phyloP scores from a whole-genome alignment of 2,888 invertebrate species.

The Drosophila ochracea region DNA sequence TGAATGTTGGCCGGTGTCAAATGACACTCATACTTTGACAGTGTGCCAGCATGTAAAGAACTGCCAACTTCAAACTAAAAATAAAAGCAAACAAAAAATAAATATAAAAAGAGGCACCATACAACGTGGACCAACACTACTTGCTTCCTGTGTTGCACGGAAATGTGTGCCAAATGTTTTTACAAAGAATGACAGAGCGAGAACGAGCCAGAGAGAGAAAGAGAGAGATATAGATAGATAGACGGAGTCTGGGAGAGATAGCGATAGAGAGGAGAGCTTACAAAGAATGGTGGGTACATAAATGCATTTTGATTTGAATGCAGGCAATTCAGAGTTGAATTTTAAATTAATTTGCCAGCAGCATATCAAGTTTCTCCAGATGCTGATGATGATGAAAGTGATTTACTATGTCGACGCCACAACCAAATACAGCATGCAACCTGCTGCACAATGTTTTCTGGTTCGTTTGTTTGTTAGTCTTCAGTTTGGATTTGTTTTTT shows the following conservation, averaged over 20 bases:
- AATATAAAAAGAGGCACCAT: background rate
- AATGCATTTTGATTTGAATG: constrained; percentile 32
- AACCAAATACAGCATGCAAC: constrained; percentile 46
- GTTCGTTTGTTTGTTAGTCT: constrained; percentile 37
- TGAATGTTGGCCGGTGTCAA: constrained; percentile 49
- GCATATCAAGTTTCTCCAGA: constrained; percentile 47
- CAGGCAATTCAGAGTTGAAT: constrained; percentile 43
- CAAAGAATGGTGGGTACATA: constrained; percentile 8
- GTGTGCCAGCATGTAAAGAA: constrained; percentile 10
- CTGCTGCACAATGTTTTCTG: constrained; percentile 42
- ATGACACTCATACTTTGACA: constrained; percentile 12
- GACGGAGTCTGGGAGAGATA: background rate
- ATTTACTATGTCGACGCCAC: constrained; percentile 62
- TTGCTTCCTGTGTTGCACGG: constrained; percentile 65
- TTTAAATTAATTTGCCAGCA: constrained; percentile 44
- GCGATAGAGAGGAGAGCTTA: constrained; percentile 2
- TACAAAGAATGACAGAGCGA: constrained; percentile 20
- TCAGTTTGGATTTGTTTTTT: constrained; percentile 5
- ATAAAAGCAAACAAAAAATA: constrained; percentile 21
- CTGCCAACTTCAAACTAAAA: constrained; percentile 40
- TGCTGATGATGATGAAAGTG: constrained; percentile 77
- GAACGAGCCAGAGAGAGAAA: background rate
- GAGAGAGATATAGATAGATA: background rate
- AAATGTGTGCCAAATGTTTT: constrained; percentile 70
- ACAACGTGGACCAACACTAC: constrained; percentile 30